Base-by-base conservation (phyloP, 2,888 invertebrate genomes). In the Hydriomena furcata region DNA sequence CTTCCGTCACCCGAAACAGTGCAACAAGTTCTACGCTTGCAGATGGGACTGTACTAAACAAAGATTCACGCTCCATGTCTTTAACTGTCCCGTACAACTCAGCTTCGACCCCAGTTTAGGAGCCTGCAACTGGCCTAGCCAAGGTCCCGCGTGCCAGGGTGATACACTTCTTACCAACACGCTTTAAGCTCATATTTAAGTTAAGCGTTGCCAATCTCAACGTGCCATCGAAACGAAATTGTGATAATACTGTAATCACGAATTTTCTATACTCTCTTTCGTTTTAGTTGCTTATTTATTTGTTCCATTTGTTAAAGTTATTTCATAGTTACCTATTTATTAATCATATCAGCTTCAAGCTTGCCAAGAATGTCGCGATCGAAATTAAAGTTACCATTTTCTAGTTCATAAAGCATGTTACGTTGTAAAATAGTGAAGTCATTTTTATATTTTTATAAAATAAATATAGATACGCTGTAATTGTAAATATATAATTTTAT, bases 51-150 rank as follows among this genome's bases (percentile, higher is more conserved):
- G 93, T 57, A 94, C 93, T 71, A 94, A 95, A 70, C 93, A 95
- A 61, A 92, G 92, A 63, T 96, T 93, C 74, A 95, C 95, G 1
- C 89, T 96, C 5, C 94, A 95, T 68, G 92, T 94, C 1, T 95
- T 95, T 78, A 94, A 95, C 70, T 96, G 95, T 67, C 95, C 95
- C 0, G 92, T 96, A 7, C 95, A 95, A 71, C 84, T 96, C 38
- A 95, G 95, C 36, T 96, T 95, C 67, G 95, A 96, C 74, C 92
- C 92, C 11, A 92, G 86, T 46, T 89, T 95, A 63, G 93, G 94
- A n/a, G 96, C 95, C 36, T 96, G 96, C 67, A 95, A 95, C 77
- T 95, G 95, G 94, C 95, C 95, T 1, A 95, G 94, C 68, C 94
- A 94, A 71, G 95, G 95, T 20, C 95, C 95, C 0, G 93, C 94